Base-by-base conservation (phyloP, 2,113 vertebrate genomes). In the Gobius niger region DNA sequence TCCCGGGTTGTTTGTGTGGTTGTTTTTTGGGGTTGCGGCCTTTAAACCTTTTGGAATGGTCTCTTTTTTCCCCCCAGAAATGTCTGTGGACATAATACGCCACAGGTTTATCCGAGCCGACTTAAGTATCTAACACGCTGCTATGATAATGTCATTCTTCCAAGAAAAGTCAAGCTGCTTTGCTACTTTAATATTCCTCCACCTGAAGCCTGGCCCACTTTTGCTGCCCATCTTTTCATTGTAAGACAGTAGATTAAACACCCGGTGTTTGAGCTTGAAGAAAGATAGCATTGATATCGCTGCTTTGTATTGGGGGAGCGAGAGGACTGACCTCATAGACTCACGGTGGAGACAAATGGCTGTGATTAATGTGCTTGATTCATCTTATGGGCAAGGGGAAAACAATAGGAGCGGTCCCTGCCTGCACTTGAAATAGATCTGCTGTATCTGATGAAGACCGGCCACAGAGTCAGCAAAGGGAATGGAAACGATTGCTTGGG, bases 151-250 rank as follows among this genome's bases (percentile, higher is more conserved):
- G 70, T 68, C n/a, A 8, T 73, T 84, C 68, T 80, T 68, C 72
- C 49, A 84, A 82, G 80, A 85, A 83, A 85, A 60, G 68, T 46
- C 81, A 88, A 87, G 83, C 85, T 78, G 83, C 78, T 88, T 88
- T 87, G 84, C 86, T 88, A 76, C 75, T 72, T 82, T 86, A 87
- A 89, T 87, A 75, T 76, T 80, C 24, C 24, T 34, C 24, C 24
- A 34, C 5, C 24, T 34, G 3, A 3, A 34, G 3, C 24, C 24
- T 34, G n/a, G n/a, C n/a, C n/a, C n/a, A n/a, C n/a, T n/a, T n/a
- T n/a, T n/a, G n/a, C n/a, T n/a, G n/a, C n/a, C 24, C 24, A 34
- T 4, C 24, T 34, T 34, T 34, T 34, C 24, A 34, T 34, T 34
- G 24, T 34, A 34, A 34, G 24, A 3, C 24, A 4, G 1, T 34